These are phyloP conservation scores for Cliona cf. orientalis DNA, from an alignment of 37 sponge, comb jelly and placozoan species.

Conservation along the genomic window DNA sequence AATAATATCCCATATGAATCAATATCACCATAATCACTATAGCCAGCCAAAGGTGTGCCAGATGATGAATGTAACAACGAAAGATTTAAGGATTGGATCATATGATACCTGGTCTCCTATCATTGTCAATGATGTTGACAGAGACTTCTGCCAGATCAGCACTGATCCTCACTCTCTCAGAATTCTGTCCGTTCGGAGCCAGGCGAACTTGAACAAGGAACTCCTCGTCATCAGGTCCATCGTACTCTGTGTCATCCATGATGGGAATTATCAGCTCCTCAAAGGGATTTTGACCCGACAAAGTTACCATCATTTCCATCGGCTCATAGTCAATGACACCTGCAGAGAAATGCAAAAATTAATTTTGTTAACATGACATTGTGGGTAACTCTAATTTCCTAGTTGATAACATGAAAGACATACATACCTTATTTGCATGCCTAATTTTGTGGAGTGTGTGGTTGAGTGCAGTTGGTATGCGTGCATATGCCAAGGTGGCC, in stretches of 20 bases:
- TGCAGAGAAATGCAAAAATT: background rate
- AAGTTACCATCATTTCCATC: background rate
- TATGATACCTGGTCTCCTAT: conserved; percentile 23
- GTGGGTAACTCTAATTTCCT: background rate
- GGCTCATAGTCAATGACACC: conserved; percentile 4
- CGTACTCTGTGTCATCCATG: conserved; percentile 14
- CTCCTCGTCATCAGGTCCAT: conserved; percentile 1
- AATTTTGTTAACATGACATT: background rate
- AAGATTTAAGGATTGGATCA: background rate
- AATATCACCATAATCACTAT: too few species aligned
- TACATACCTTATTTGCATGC: background rate
- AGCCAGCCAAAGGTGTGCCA: background rate
- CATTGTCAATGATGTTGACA: conserved; percentile 19
- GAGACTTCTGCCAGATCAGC: too few species aligned
- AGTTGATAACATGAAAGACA: background rate
- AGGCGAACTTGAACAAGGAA: background rate
- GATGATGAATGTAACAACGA: background rate
- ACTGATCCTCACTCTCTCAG: background rate
- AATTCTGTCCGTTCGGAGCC: background rate
- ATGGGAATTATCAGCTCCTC: background rate
- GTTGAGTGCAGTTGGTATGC: background rate
- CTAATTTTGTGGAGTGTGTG: too few species aligned
- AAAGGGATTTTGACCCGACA: too few species aligned
- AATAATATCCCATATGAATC: background rate
- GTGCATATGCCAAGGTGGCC: too few species aligned